Evolutionary conservation across 2,888 invertebrate genomes (phyloP), one percentile per base, ranked within the genome.

Genomic region (Ernsta delagoae): DNA sequence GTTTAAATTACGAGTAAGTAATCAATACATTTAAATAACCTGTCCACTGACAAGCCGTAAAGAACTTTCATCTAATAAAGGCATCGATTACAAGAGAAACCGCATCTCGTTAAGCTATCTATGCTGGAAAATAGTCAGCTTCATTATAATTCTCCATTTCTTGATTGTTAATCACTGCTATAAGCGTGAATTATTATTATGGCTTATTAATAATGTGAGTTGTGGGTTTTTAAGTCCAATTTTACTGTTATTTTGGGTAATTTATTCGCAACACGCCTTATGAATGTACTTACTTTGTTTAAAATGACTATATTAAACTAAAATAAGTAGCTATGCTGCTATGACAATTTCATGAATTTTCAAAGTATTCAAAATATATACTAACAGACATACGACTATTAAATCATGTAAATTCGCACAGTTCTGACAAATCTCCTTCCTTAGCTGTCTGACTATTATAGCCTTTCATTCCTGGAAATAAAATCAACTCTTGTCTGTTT

Each of bases 61-160:
- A 65, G 54, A 64, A 66, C 68, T 71, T 69, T 72, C 67, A 43
- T 57, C 34, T 59, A 50, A 59, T 67, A 59, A 67, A 59, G 48
- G 66, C 60, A 70, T 66, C 59, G 60, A 72, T 72, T 72, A 65
- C 64, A 50, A 36, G 63, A 56, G 60, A 72, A 69, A 72, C 67
- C 63, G 45, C 57, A 57, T 56, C 45, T 62, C 65, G 65, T 65
- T 70, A 59, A 64, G 48, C 5, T 65, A 24, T 48, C 65, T 57
- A 31, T 31, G 41, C 53, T 53, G 41, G 16, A 31, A 66, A 66
- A 66, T 66, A 16, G 59, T 16, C 16, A 3, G 60, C n/a, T 36
- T 41, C n/a, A 53, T 54, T 56, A 43, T 56, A 6, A n/a, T 64
- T 64, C 31, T 64, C 41, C 11, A 57, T 31, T 34, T 36, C 31